Evolutionary conservation across 30 jellyfish, hydroid and myxozoan species (phyloP).

Genomic region (Rhopilema esculentum): DNA sequence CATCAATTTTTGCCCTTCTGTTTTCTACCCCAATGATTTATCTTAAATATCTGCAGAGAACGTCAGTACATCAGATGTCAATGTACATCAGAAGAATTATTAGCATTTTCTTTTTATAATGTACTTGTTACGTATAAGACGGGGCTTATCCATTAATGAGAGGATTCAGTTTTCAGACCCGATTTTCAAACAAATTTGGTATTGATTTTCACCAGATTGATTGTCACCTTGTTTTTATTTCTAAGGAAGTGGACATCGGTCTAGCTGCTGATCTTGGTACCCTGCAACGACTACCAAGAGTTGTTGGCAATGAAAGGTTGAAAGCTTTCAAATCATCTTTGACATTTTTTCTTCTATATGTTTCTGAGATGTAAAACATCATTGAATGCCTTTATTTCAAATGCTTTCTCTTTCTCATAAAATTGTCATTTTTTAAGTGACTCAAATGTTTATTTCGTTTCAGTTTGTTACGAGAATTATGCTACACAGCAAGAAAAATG

Average conservation of each 20-base stretch:
- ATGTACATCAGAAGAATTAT: too few relatives aligned
- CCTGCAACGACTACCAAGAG: slow-evolving; percentile 87
- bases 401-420: not conserved
- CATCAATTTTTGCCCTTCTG: too few relatives aligned
- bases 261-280: slow-evolving; percentile 98
- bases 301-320: slow-evolving; percentile 90
- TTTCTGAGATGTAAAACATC: too few relatives aligned
- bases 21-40: too few relatives aligned
- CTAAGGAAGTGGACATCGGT: slow-evolving; percentile 88
- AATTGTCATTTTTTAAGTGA: not conserved
- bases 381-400: not conserved
- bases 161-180: too few relatives aligned
- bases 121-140: too few relatives aligned
- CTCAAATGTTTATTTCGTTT: not conserved
- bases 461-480: slow-evolving; percentile 85
- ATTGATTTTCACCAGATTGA: not conserved
- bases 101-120: too few relatives aligned
- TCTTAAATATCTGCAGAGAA: too few relatives aligned
- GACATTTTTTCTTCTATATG: not conserved
- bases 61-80: too few relatives aligned
- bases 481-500: slow-evolving; percentile 88
- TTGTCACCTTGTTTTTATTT: not conserved
- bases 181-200: not conserved
- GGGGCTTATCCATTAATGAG: too few relatives aligned
- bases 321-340: not conserved